phyloP scores from a whole-genome alignment of 53 echinoderm and acorn worm genomes.

The Paracentrotus lividus region DNA sequence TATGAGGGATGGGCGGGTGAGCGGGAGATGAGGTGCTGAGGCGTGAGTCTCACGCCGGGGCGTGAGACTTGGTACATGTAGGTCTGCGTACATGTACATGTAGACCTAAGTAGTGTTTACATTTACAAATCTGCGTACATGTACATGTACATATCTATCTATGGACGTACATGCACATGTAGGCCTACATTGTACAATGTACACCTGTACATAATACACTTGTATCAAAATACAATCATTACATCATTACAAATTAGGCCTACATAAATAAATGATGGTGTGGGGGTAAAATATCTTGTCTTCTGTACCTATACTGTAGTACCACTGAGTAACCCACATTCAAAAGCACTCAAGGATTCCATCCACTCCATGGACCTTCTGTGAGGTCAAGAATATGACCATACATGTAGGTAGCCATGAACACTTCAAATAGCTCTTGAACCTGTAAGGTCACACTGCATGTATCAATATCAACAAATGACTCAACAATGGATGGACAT shows the following conservation, averaged over 20 bases:
- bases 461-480: slow-evolving; percentile 12
- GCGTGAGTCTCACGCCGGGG: no score
- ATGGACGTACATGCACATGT: neutral
- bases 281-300: no score
- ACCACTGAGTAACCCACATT: neutral
- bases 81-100: no score
- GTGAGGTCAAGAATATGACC: neutral
- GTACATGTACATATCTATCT: neutral
- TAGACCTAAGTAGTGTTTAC: neutral
- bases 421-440: neutral
- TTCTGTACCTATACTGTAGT: no score
- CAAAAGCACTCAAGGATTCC: neutral
- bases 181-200: neutral
- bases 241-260: no score
- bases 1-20: no score
- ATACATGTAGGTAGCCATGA: neutral
- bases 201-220: no score
- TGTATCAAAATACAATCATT: no score
- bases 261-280: no score
- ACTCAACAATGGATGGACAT: neutral
- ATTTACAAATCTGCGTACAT: neutral
- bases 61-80: no score
- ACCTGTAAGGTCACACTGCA: neutral
- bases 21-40: no score
- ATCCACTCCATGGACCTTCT: neutral